Percentiles rank a stretch among this genome's conserved stretches.
These are phyloP conservation scores for Protobothrops mucrosquamatus DNA, from an alignment of 2,113 vertebrate genomes.

Conservation along the genomic window DNA sequence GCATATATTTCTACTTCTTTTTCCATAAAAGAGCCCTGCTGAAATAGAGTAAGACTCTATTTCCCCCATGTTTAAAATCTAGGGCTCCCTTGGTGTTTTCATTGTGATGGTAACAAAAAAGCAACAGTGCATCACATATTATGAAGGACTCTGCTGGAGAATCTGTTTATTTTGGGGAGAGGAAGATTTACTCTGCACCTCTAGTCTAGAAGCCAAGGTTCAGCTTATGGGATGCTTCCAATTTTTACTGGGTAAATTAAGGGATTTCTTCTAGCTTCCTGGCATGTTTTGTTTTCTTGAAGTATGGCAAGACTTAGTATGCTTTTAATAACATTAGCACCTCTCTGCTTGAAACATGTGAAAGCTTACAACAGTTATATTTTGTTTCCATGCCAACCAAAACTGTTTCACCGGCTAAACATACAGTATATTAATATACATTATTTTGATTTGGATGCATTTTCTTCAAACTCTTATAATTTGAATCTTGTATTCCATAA, in stretches of 20 bases:
- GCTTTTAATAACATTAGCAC: not conserved
- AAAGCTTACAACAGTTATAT: not conserved
- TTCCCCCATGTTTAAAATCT: not conserved
- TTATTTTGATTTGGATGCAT: not conserved
- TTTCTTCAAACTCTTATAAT: not conserved
- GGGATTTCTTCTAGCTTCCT: not conserved
- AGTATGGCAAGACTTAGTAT: not conserved
- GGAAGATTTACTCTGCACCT: not conserved
- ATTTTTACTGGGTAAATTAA: not conserved
- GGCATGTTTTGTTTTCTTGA: not conserved
- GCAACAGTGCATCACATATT: not conserved
- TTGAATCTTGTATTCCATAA: not conserved
- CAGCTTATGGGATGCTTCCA: not conserved
- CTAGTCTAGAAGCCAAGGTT: not conserved
- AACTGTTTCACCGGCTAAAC: not conserved
- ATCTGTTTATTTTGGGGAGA: not conserved
- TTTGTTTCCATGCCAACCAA: not conserved
- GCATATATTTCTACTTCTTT: not conserved
- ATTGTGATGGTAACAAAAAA: not conserved
- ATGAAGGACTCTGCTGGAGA: not conserved
- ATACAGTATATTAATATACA: not conserved
- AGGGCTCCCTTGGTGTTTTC: not conserved
- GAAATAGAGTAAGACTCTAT: not conserved
- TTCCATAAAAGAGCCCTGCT: not conserved
- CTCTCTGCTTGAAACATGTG: not conserved